Conservation (phyloP, 1,140 invertebrate genomes). For the Acromyrmex charruanus region DNA sequence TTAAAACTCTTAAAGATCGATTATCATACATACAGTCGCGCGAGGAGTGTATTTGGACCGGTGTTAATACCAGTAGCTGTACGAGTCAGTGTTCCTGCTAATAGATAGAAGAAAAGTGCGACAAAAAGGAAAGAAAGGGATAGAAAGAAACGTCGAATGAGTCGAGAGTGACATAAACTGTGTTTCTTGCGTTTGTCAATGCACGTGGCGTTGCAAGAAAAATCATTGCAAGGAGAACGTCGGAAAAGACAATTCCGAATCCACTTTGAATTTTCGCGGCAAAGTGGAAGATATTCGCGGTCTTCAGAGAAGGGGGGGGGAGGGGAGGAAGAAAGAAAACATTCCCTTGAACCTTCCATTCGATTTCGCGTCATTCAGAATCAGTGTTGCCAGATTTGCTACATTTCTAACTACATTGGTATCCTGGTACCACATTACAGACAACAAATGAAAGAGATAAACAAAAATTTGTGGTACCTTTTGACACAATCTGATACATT, state of each 20-base stretch:
- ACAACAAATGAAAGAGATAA: too few relatives aligned
- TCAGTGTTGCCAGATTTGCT: too few relatives aligned
- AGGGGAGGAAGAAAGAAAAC: not conserved
- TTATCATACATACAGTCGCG: conserved; percentile 65
- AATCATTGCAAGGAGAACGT: not conserved
- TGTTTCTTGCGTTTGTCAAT: conserved; percentile 6
- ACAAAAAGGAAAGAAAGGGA: not conserved
- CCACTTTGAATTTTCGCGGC: too few relatives aligned
- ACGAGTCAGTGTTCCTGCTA: not conserved
- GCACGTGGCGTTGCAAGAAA: conserved; percentile 10
- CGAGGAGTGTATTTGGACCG: conserved; percentile 66
- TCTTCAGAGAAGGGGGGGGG: not conserved
- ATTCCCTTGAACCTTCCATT: conserved; percentile 53
- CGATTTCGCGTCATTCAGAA: conserved; percentile 18
- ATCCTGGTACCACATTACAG: too few relatives aligned
- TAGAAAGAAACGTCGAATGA: conserved; percentile 2
- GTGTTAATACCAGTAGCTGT: conserved; percentile 69
- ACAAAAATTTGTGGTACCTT: too few relatives aligned
- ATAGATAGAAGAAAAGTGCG: not conserved
- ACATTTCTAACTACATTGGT: too few relatives aligned
- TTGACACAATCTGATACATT: too few relatives aligned
- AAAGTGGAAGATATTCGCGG: not conserved
- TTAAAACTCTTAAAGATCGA: conserved; percentile 78
- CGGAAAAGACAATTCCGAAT: not conserved
- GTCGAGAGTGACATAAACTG: conserved; percentile 3